Evolutionary conservation across 1,140 invertebrate genomes (phyloP), one percentile per base, ranked within the genome.

Genomic region (Apocrypta bakeri): DNA sequence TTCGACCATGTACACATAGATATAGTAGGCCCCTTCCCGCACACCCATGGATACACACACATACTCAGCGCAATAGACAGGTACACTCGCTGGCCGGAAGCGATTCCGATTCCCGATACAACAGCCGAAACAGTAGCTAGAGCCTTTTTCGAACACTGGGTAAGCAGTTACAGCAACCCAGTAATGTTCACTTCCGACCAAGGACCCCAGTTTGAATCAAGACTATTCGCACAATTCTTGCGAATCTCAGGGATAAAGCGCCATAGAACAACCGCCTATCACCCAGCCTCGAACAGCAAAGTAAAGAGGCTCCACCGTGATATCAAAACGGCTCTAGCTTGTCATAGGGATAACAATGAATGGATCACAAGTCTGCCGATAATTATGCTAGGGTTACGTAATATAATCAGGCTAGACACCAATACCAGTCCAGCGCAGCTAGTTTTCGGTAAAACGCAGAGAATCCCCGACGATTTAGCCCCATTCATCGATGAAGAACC

Each of bases 1-100:
- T 91, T 92, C 77, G 12, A 84, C 17, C 87, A 89, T 69, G 74
- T 92, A 8, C 87, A 93, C 83, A 80, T 92, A 2, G 91, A 91
- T 84, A 85, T 93, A 6, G 86, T 92, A 12, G 90, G 90, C 25
- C 91, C 90, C 7, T 83, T 92, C n/a, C 88, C 89, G 37, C 68
- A 84, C 17, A 88, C 86, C 7, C 63, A 90, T 14, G 90, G 87
- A 9, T 83, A 85, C 82, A 9, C 6, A 1, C 61, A 76, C 29
- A 9, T 27, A 2, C n/a, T 76, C 9, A 63, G 42, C 25, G 63
- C 33, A 85, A 31, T 92, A 14, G 74, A 76, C n/a, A 27, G 42
- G 31, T 63, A 27, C 27, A 31, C 56, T 2, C 74, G 74, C 1
- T 76, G 56, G 74, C 4, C 29, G 27, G 56, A 76, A 29, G 74